Base-by-base conservation (phyloP, 64 coral and sea anemone genomes). In the Montipora sp. region DNA sequence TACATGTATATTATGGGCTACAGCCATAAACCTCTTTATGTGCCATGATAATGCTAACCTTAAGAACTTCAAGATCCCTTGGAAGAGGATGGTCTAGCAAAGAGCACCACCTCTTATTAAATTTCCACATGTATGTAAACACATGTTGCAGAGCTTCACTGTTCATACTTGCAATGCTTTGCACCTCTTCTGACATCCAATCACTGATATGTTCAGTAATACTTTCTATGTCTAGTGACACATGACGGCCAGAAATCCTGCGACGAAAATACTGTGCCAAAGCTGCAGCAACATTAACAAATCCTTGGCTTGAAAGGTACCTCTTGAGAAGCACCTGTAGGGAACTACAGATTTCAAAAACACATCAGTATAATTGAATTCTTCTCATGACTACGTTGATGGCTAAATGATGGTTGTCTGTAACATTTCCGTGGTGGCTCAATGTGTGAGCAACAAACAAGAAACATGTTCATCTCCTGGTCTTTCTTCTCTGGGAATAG, bases 111-210 rank as follows among this genome's bases (percentile, higher is more conserved):
- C 51, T 89, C 21, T 91, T 80, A 65, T 90, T 93, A 61, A 93
- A 98, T 77, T 98, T 98, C 96, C 91, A 95, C 76, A 93, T 93
- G 77, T 90, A 72, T 22, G 83, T 86, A 81, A 98, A 95, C 45
- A 95, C 87, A 8, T 83, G 65, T 12, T 93, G 69, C 27, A 98
- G 43, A 23, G 94, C 87, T 43, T 73, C 77, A 78, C 90, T 91
- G 47, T 92, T 80, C 93, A 98, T 95, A 16, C 58, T 71, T 15
- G 96, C 87, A 63, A 98, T 95, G 49, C 63, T 89, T 24, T 77
- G 81, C 6, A 98, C 96, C 61, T 99, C 98, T 69, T 96, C 89
- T 43, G 80, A 61, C 89, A 89, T 94, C 98, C 98, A 99, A 2
- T 92, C 79, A 24, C 75, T 10, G 13, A 99, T 96, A 75, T 99